A percentile compares a stretch with the other conserved stretches of the same genome.
phyloP scores from a whole-genome alignment of 2,888 invertebrate genomes.

The Plebejus anna region DNA sequence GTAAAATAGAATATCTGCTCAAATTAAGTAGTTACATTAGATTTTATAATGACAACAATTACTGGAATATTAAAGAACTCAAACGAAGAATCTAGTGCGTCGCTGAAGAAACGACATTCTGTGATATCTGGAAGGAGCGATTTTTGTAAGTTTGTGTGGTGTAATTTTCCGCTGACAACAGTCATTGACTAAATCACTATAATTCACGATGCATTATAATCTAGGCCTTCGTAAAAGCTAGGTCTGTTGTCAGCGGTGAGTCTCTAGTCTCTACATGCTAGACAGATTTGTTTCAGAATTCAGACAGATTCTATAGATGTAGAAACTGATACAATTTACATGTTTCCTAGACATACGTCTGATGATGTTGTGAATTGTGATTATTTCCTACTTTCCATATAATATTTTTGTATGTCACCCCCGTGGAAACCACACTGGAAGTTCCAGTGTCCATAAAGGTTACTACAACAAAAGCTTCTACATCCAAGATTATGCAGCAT shows the following conservation, averaged over 20 bases:
- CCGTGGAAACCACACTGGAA: background rate
- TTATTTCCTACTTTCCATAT: no score
- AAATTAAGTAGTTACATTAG: background rate
- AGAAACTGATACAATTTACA: no score
- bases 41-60: slow-evolving; percentile 42
- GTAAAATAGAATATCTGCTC: slow-evolving; percentile 7
- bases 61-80: slow-evolving; percentile 49
- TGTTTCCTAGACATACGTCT: background rate
- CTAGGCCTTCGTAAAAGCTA: no score
- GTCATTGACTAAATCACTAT: no score
- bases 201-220: no score
- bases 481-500: background rate
- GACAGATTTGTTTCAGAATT: no score
- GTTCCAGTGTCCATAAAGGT: no score
- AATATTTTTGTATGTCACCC: no score
- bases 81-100: slow-evolving; percentile 40
- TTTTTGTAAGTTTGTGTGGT: slow-evolving; percentile 58
- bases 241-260: no score
- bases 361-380: no score
- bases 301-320: no score
- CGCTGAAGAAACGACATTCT: slow-evolving; percentile 61
- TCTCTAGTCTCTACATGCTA: no score
- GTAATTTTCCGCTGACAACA: background rate
- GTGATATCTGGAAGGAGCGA: slow-evolving; percentile 63
- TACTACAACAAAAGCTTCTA: background rate